phyloP scores from a whole-genome alignment of 2,113 vertebrate species.

The Corydoras sp. region DNA sequence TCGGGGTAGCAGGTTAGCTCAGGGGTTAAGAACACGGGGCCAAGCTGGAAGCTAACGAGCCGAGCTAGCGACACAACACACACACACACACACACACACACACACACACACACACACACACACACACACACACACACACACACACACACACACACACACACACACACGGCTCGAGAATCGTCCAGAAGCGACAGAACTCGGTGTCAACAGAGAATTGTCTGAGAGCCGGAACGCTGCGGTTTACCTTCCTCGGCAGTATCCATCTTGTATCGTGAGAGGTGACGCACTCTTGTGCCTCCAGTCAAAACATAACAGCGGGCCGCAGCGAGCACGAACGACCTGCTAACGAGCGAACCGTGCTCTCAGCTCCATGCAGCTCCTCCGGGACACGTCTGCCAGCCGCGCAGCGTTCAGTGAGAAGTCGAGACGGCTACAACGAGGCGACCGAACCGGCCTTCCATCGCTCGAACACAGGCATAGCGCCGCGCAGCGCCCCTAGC shows the following conservation, averaged over 20 bases:
- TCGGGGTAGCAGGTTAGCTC: too few species aligned
- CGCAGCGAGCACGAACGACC: not conserved
- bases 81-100: too few species aligned
- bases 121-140: too few species aligned
- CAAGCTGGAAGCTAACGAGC: too few species aligned
- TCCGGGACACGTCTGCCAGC: not conserved
- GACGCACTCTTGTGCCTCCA: conserved; percentile 44
- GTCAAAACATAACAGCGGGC: conserved; percentile 42
- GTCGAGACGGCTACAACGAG: not conserved
- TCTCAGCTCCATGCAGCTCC: not conserved
- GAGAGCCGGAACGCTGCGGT: not conserved
- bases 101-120: too few species aligned
- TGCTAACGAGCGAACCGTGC: not conserved
- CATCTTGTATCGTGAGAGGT: conserved; percentile 42
- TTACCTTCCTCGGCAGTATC: conserved; percentile 52
- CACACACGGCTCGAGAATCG: too few species aligned
- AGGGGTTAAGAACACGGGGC: too few species aligned
- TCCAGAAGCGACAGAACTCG: too few species aligned
- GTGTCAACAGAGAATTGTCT: too few species aligned
- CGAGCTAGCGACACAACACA: too few species aligned
- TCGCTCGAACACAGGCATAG: not conserved
- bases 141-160: too few species aligned
- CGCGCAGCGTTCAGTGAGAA: not conserved
- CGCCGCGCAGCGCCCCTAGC: not conserved
- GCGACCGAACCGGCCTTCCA: not conserved